These are phyloP conservation scores for Proisotoma minuta DNA, from an alignment of 2,888 invertebrate genomes.

Conservation along the genomic window DNA sequence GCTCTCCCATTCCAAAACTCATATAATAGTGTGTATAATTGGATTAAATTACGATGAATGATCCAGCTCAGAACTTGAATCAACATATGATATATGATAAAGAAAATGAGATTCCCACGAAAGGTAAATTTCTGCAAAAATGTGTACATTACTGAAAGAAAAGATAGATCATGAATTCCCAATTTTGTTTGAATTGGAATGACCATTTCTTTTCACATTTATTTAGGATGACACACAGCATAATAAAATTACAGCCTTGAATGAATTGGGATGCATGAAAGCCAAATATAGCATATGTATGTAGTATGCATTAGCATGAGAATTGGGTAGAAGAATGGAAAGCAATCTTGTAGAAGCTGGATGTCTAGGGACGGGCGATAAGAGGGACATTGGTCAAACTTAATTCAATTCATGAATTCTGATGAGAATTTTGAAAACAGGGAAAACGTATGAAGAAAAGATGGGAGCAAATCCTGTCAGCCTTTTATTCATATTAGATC, in stretches of 20 bases:
- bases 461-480: neutral
- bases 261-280: constrained; percentile 11
- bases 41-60: too few species aligned
- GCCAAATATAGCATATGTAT: constrained; percentile 14
- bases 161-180: neutral
- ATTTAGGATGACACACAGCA: constrained; percentile 3
- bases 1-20: too few species aligned
- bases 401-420: constrained; percentile 31
- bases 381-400: constrained; percentile 18
- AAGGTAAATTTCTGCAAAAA: neutral
- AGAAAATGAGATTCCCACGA: too few species aligned
- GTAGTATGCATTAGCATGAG: neutral
- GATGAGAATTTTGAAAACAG: constrained; percentile 30
- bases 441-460: neutral
- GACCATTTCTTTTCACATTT: neutral
- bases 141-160: too few species aligned
- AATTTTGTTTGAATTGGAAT: neutral
- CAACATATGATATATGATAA: too few species aligned
- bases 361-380: neutral
- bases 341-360: neutral
- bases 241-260: neutral
- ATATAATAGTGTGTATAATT: too few species aligned
- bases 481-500: neutral
- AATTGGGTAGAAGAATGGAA: too few species aligned
- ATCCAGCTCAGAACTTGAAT: too few species aligned